Conservation (phyloP, 1,140 invertebrate species). For the Brachionus manjavacas region DNA sequence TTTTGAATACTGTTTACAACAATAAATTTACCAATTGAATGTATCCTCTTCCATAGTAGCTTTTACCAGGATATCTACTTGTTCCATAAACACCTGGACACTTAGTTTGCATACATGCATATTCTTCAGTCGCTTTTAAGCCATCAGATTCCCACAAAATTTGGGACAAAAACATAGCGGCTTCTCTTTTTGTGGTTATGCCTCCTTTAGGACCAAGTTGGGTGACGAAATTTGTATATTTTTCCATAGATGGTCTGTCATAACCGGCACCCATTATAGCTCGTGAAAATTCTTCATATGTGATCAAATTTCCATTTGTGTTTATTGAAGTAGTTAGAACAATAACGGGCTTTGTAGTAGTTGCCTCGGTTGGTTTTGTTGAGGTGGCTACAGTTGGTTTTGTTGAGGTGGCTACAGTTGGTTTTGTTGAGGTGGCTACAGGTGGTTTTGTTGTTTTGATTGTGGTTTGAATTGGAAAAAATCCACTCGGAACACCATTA, state of each 20-base stretch:
- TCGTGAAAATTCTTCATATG: neutral
- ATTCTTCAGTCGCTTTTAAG: constrained; percentile 8
- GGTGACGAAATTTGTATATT: constrained; percentile 23
- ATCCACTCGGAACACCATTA: neutral
- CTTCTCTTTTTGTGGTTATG: constrained; percentile 36
- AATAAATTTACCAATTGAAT: constrained; percentile 40
- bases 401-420: neutral
- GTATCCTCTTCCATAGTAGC: constrained; percentile 41
- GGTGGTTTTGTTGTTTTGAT: neutral
- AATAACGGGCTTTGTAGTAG: neutral
- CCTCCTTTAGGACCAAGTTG: constrained; percentile 31
- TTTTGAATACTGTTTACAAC: no score
- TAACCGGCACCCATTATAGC: neutral
- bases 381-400: neutral
- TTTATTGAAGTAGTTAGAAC: neutral
- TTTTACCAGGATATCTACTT: constrained; percentile 3
- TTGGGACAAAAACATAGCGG: constrained; percentile 43
- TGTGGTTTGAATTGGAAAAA: neutral
- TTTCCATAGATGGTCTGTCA: neutral
- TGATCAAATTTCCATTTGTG: neutral
- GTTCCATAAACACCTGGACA: neutral
- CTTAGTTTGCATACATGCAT: neutral
- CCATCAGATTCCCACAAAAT: constrained; percentile 41
- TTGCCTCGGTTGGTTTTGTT: neutral
- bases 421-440: neutral